A percentile compares a stretch with the other conserved stretches of the same genome.
phyloP scores from a whole-genome alignment of 2,888 invertebrate genomes.

The Oscheius sp. region DNA sequence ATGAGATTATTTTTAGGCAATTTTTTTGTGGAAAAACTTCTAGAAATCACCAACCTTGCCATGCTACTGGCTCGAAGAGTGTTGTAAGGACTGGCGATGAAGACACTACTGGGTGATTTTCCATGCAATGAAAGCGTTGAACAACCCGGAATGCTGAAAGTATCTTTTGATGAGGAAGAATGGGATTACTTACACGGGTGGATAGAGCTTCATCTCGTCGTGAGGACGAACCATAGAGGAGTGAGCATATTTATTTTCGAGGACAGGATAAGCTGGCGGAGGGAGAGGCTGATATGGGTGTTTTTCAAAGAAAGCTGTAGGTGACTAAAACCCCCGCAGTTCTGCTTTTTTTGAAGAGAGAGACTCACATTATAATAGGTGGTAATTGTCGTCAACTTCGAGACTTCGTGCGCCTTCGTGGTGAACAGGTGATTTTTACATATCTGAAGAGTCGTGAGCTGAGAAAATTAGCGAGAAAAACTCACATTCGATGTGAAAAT shows the following conservation, averaged over 20 bases:
- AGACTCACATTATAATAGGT: constrained; percentile 58
- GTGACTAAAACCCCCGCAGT: constrained; percentile 49
- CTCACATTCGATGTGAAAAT: constrained; percentile 62
- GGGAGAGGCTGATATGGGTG: constrained; percentile 69
- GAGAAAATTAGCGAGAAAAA: background rate
- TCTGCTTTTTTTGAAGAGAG: background rate
- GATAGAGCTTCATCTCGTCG: constrained; percentile 69
- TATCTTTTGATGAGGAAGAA: too few relatives aligned
- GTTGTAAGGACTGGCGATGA: constrained; percentile 69
- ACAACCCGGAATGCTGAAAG: constrained; percentile 65
- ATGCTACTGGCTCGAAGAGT: constrained; percentile 63
- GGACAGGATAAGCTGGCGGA: constrained; percentile 67
- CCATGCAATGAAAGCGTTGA: constrained; percentile 68
- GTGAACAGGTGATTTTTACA: constrained; percentile 66
- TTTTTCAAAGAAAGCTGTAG: constrained; percentile 62
- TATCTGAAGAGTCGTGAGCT: constrained; percentile 47
- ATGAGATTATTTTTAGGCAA: too few relatives aligned
- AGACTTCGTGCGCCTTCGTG: constrained; percentile 65
- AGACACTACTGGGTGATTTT: constrained; percentile 52
- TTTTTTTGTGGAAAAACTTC: too few relatives aligned
- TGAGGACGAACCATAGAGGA: constrained; percentile 64
- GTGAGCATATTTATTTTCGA: constrained; percentile 69
- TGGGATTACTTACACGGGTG: constrained; percentile 67
- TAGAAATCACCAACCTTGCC: constrained; percentile 25
- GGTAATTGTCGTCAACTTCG: constrained; percentile 65